phyloP scores from a whole-genome alignment of 2,113 vertebrate genomes.

The Cavia aperea region DNA sequence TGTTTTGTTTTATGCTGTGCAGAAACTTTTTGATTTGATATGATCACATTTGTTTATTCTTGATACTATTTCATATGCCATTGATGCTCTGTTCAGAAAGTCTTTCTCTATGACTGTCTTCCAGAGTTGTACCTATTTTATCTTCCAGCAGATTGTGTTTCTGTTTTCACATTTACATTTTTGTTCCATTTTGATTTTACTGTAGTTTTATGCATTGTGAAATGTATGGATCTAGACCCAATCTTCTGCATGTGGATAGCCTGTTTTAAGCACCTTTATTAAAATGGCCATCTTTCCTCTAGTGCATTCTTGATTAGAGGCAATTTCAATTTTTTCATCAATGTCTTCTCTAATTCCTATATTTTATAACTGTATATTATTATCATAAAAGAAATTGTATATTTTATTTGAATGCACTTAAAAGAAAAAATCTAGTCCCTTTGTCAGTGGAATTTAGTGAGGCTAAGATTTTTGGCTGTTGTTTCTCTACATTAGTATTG shows the following conservation, averaged over 20 bases:
- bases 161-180: neutral
- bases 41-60: neutral
- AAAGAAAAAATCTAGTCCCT: neutral
- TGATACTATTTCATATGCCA: neutral
- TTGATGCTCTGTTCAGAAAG: neutral
- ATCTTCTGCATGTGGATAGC: neutral
- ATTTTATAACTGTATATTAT: neutral
- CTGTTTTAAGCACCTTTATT: neutral
- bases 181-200: neutral
- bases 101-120: neutral
- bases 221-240: neutral
- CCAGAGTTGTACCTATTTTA: neutral
- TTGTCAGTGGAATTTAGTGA: neutral
- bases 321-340: neutral
- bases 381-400: neutral
- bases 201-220: neutral
- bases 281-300: neutral
- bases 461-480: neutral
- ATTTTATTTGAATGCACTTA: neutral
- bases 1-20: neutral
- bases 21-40: neutral
- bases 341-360: neutral
- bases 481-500: neutral
- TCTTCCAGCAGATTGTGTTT: neutral
- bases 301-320: neutral